A percentile compares a stretch with the other conserved stretches of the same genome.
Evolutionary conservation across 2,888 invertebrate species (phyloP).

Genomic region (Orthonychiurus folsomi): DNA sequence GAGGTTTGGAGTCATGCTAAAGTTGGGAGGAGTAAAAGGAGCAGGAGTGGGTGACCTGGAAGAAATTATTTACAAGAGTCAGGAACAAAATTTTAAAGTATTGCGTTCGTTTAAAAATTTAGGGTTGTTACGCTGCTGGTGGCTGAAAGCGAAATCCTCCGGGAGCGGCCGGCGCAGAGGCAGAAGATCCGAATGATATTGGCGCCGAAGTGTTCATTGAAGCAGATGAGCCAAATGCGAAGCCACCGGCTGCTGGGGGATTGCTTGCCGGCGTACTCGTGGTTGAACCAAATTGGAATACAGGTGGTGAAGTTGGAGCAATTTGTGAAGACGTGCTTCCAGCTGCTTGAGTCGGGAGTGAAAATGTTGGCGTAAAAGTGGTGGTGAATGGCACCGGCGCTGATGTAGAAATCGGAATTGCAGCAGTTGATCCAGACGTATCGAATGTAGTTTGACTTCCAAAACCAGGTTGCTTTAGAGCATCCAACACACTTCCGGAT

Average conservation of each 20-base stretch:
- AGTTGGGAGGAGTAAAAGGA: too few species aligned
- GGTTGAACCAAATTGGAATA: neutral
- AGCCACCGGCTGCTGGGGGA: too few species aligned
- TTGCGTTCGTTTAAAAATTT: too few species aligned
- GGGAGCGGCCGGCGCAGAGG: too few species aligned
- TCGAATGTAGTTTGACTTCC: neutral
- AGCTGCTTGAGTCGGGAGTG: neutral
- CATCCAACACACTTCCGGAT: conserved; percentile 8
- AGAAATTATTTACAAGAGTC: too few species aligned
- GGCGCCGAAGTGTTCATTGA: neutral
- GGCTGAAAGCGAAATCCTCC: too few species aligned
- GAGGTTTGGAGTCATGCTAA: neutral
- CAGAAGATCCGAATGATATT: too few species aligned
- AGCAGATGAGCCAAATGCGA: neutral
- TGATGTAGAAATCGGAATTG: neutral
- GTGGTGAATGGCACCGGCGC: too few species aligned
- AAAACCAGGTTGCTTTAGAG: conserved; percentile 4
- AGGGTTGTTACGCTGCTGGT: too few species aligned
- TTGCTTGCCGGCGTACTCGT: neutral
- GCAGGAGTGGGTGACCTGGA: too few species aligned
- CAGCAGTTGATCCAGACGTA: neutral
- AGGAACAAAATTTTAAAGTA: too few species aligned
- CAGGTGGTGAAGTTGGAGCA: conserved; percentile 1
- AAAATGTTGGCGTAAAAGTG: neutral
- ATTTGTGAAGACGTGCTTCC: too few species aligned